Base-by-base conservation (phyloP, 2,113 vertebrate species). In the Glaucidium brasilianum region DNA sequence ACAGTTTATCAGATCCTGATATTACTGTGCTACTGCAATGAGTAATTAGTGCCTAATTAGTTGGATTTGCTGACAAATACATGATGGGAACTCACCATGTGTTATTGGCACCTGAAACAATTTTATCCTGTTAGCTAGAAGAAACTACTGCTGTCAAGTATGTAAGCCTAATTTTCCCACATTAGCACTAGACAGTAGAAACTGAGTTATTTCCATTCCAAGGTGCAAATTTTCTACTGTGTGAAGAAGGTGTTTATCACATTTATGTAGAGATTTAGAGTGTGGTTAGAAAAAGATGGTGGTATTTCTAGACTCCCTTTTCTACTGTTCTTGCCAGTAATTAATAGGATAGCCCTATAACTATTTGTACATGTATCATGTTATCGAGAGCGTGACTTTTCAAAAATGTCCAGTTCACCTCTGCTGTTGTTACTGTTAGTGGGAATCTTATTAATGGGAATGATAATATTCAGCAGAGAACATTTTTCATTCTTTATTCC, bases 1-100 rank as follows among this genome's bases (percentile, higher is more conserved):
- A 94, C 43, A 71, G 45, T 93, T 95, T 94, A 81, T 90, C 89
- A 95, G 67, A 97, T 89, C 91, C 35, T 88, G 90, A 95, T 95
- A 58, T 35, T 68, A 63, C 9, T 82, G 81, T 87, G 69, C 47
- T 94, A 90, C 67, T 88, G 64, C 91, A 93, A 39, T 35, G 78
- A 86, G 60, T 94, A 92, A 95, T 97, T 95, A 94, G 85, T 86
- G 88, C 45, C 81, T 97, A 96, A 97, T 97, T 94, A 98, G 96
- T 60, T 94, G 91, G 60, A 87, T 92, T 96, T 95, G 55, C 92
- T 94, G 95, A 91, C 88, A 96, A 87, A 88, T 95, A 95, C 84
- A 53, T 79, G 81, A 77, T 66, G 73, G 35, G 75, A 78, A 92
- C 83, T 94, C 55, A 47, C 37, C 69, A 92, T 85, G 88, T 92